Conservation (phyloP, 1,140 invertebrate genomes). For the Adelges cooleyi region DNA sequence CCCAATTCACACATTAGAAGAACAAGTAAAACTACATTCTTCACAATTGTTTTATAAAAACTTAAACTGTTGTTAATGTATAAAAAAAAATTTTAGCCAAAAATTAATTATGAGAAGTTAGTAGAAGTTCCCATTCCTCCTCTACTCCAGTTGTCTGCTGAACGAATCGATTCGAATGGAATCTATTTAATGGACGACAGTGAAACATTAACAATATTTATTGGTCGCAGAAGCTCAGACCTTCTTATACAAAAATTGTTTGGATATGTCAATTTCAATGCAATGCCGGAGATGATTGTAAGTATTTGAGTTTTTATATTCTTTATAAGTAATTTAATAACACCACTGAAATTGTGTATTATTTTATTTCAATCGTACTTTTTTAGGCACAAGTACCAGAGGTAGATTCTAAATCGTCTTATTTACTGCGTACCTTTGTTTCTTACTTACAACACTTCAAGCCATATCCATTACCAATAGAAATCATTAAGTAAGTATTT, state of each 20-base stretch:
- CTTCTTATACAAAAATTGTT: slow-evolving; percentile 63
- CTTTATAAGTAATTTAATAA: too few species aligned
- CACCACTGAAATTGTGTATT: neutral
- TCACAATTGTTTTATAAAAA: neutral
- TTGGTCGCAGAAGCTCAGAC: slow-evolving; percentile 67
- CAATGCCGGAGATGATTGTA: slow-evolving; percentile 55
- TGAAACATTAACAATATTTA: slow-evolving; percentile 70
- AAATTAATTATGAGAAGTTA: slow-evolving; percentile 33
- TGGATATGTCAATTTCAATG: slow-evolving; percentile 48
- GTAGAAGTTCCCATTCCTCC: slow-evolving; percentile 38
- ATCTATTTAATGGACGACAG: slow-evolving; percentile 86
- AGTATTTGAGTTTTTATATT: slow-evolving; percentile 35
- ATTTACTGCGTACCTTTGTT: slow-evolving; percentile 68
- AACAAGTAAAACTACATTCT: neutral
- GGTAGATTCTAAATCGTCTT: slow-evolving; percentile 61
- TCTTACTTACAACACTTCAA: slow-evolving; percentile 73
- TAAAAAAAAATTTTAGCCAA: slow-evolving; percentile 34
- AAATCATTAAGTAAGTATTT: slow-evolving; percentile 63
- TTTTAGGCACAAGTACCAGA: slow-evolving; percentile 63
- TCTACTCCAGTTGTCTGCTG: slow-evolving; percentile 50
- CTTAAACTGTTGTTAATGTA: neutral
- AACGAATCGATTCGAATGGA: slow-evolving; percentile 70
- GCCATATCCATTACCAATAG: slow-evolving; percentile 61
- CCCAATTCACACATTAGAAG: slow-evolving; percentile 55
- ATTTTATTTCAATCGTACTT: too few species aligned